Evolutionary conservation across 2,888 invertebrate species (phyloP), one percentile per base, ranked within the genome.

Genomic region (Erebia ligea): DNA sequence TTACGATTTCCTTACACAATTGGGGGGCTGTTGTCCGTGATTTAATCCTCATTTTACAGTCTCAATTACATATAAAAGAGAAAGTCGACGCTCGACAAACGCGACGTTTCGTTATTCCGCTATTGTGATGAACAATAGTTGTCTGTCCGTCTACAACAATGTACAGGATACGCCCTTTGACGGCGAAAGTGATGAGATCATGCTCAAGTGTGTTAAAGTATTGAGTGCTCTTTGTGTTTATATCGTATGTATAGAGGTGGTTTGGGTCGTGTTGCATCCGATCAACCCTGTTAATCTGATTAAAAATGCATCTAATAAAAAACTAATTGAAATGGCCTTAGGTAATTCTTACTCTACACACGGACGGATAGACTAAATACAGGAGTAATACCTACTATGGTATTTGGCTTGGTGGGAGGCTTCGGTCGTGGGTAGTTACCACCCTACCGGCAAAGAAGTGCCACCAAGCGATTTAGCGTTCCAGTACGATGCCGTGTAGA

Each of bases 61-160:
- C 65, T 73, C 64, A 69, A 69, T 72, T 69, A 56, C 64, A 64
- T 62, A 56, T 56, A 74, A 72, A 70, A 70, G 70, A 70, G 73
- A 73, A 73, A 86, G 85, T 83, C 84, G 82, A 75, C 76, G 71
- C 78, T 77, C 75, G 76, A 78, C 76, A 81, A 83, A 83, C 82
- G 81, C 78, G 79, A 76, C 77, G 80, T 83, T 81, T 82, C 80
- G 80, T 82, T 83, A 84, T 81, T 79, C 78, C 74, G 77, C 76
- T 74, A 85, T 88, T 86, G 87, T 88, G 76, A 78, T 75, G 79
- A 84, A 86, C 86, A 86, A 88, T 86, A 79, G 79, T 71, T 67
- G 75, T 78, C 78, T 78, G 81, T 76, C 76, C 75, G 73, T 70
- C 67, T 67, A 74, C 69, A 74, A 76, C 71, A 76, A 75, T 75